Percentiles rank a stretch among this genome's conserved stretches.
Conservation (phyloP, 2,888 invertebrate species). For the Bibio marci region DNA sequence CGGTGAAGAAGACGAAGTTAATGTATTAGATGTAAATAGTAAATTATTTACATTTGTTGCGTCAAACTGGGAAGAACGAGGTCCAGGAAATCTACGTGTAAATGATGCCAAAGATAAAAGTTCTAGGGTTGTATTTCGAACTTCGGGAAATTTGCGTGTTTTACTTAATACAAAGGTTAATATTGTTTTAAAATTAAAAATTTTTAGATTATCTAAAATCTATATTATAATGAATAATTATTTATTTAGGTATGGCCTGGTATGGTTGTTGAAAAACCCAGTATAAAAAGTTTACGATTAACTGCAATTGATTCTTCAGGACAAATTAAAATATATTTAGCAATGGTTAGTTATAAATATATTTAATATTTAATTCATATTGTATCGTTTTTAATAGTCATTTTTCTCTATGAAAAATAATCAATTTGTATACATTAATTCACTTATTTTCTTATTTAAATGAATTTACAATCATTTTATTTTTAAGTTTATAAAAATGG, state of each 20-base stretch:
- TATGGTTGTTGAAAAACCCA: conserved; percentile 79
- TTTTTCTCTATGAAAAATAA: too few species aligned
- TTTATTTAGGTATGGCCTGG: conserved; percentile 82
- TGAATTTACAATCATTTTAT: too few species aligned
- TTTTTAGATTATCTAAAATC: too few species aligned
- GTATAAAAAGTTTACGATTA: conserved; percentile 69
- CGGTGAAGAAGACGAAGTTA: conserved; percentile 83
- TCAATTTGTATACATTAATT: too few species aligned
- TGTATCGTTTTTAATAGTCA: too few species aligned
- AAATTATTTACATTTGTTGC: conserved; percentile 82
- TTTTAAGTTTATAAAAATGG: too few species aligned
- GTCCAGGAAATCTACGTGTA: conserved; percentile 70
- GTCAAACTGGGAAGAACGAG: conserved; percentile 79
- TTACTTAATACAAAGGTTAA: conserved; percentile 78
- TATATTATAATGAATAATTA: too few species aligned
- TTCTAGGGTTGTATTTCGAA: conserved; percentile 74
- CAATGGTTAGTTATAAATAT: conserved; percentile 46
- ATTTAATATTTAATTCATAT: too few species aligned
- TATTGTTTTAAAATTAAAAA: conserved; percentile 4
- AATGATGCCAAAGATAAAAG: conserved; percentile 50
- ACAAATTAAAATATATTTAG: conserved; percentile 71
- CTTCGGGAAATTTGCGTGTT: conserved; percentile 74
- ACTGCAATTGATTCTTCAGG: conserved; percentile 73
- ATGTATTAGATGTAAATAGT: conserved; percentile 64
- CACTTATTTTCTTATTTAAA: too few species aligned